Percentiles rank a stretch among this genome's conserved stretches.
Conservation (phyloP, 2,888 invertebrate genomes). For the Dusona sp. region DNA sequence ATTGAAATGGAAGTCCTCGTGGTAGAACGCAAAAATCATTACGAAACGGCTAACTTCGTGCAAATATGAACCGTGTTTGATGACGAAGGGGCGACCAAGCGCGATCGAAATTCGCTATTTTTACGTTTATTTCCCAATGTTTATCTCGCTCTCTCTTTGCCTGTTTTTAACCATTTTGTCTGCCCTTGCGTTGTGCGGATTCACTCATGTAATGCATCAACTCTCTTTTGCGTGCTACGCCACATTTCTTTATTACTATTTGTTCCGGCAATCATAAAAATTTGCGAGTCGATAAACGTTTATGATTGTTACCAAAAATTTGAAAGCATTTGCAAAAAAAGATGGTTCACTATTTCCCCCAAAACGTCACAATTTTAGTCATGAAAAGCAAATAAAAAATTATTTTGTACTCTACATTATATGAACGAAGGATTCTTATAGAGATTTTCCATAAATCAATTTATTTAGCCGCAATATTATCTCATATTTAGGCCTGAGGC, state of each 20-base stretch:
- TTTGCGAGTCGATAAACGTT: neutral
- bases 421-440: neutral
- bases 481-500: too few relatives aligned
- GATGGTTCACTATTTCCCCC: neutral
- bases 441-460: too few relatives aligned
- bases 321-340: neutral
- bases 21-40: constrained; percentile 71
- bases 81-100: constrained; percentile 36
- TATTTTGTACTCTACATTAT: neutral
- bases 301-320: neutral
- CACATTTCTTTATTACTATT: constrained; percentile 48
- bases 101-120: constrained; percentile 37
- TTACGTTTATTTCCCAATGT: constrained; percentile 36
- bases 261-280: constrained; percentile 28
- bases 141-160: constrained; percentile 18
- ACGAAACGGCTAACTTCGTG: constrained; percentile 71
- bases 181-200: constrained; percentile 5
- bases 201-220: constrained; percentile 20
- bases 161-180: neutral
- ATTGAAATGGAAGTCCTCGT: constrained; percentile 74
- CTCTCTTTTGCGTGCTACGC: neutral
- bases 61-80: constrained; percentile 61
- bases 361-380: neutral
- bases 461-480: too few relatives aligned
- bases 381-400: too few relatives aligned